Conservation (phyloP, 1,140 invertebrate genomes). For the Halictus rubicundus region DNA sequence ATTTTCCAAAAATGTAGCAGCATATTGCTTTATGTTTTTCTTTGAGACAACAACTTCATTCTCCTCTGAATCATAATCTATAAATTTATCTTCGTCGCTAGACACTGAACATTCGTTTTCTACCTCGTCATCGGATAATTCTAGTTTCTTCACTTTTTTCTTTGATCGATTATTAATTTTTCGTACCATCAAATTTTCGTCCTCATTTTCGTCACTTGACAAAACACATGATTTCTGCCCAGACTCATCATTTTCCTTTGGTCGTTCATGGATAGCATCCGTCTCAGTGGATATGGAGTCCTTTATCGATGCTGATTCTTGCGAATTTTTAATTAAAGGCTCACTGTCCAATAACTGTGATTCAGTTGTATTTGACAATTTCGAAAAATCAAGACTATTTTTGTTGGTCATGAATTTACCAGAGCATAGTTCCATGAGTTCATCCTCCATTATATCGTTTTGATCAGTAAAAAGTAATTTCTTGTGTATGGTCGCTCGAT, state of each 20-base stretch:
- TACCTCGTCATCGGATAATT: constrained; percentile 75
- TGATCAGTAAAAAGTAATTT: constrained; percentile 73
- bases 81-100: constrained; percentile 77
- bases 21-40: constrained; percentile 80
- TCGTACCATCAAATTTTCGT: constrained; percentile 55
- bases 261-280: background rate
- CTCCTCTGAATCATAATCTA: constrained; percentile 89
- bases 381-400: background rate
- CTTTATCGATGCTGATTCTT: constrained; percentile 66
- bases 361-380: constrained; percentile 50
- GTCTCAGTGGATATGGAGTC: background rate
- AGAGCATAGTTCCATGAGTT: constrained; percentile 81
- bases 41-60: constrained; percentile 83
- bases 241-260: background rate
- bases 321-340: constrained; percentile 47
- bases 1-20: constrained; percentile 88
- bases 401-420: constrained; percentile 75
- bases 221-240: constrained; percentile 30
- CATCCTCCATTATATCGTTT: constrained; percentile 76
- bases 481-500: constrained; percentile 65
- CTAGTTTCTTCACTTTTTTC: constrained; percentile 68
- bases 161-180: constrained; percentile 75
- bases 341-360: constrained; percentile 67
- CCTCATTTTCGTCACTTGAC: constrained; percentile 37
- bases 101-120: constrained; percentile 62